Evolutionary conservation across 2,888 invertebrate species (phyloP).

Genomic region (Tetragonisca angustula): DNA sequence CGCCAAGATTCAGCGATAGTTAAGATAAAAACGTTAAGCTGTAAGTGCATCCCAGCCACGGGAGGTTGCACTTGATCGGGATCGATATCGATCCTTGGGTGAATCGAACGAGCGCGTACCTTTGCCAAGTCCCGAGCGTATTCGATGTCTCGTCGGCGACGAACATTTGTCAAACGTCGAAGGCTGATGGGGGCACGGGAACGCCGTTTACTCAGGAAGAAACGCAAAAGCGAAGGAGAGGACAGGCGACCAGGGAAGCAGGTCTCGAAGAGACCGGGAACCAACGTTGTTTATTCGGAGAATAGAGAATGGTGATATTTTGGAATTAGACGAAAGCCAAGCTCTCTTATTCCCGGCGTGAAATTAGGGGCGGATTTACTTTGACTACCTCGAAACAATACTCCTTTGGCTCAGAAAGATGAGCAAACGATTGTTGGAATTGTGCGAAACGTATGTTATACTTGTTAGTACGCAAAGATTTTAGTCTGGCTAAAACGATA

Average conservation of each 20-base stretch:
- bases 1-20: too few relatives aligned
- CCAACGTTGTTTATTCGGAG: not conserved
- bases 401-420: too few relatives aligned
- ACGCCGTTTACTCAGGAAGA: slow-evolving; percentile 24
- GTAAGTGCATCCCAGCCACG: too few relatives aligned
- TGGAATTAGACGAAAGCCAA: not conserved
- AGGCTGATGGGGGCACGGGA: slow-evolving; percentile 13
- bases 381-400: too few relatives aligned
- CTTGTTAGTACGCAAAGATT: too few relatives aligned
- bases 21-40: too few relatives aligned
- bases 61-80: not conserved
- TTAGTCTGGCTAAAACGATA: too few relatives aligned
- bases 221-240: not conserved
- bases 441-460: too few relatives aligned
- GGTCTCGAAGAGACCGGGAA: not conserved
- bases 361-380: too few relatives aligned
- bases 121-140: not conserved
- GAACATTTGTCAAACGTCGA: slow-evolving; percentile 59
- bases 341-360: not conserved
- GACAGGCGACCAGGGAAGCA: not conserved
- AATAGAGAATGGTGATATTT: not conserved
- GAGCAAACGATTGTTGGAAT: too few relatives aligned
- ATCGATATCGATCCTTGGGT: slow-evolving; percentile 31
- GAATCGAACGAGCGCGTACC: slow-evolving; percentile 12
- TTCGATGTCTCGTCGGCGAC: slow-evolving; percentile 43